Percentiles rank a stretch among this genome's conserved stretches.
These are phyloP conservation scores for Herpetotheres cachinnans DNA, from an alignment of 2,113 vertebrate species.

Conservation along the genomic window DNA sequence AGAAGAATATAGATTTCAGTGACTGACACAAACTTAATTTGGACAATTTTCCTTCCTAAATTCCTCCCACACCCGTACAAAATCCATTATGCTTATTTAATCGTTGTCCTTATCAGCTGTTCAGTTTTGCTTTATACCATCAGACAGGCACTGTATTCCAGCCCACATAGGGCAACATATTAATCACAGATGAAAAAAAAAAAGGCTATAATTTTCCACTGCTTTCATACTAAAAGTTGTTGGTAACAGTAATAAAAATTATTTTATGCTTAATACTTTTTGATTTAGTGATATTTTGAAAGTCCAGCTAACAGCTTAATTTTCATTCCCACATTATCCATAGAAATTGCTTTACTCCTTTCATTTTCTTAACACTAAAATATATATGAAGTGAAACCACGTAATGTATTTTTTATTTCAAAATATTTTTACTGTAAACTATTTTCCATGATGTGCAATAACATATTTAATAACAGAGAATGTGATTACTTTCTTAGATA, in stretches of 20 bases:
- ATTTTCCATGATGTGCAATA: background rate
- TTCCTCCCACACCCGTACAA: background rate
- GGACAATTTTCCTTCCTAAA: slow-evolving; percentile 42
- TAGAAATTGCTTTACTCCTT: slow-evolving; percentile 15
- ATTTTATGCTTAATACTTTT: slow-evolving; percentile 1
- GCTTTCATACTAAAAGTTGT: background rate
- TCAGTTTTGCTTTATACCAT: slow-evolving; percentile 11
- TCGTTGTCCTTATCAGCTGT: slow-evolving; percentile 7
- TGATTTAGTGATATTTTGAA: slow-evolving; percentile 10
- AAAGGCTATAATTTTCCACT: background rate
- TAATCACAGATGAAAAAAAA: background rate
- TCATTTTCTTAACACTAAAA: background rate
- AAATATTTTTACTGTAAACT: slow-evolving; percentile 15
- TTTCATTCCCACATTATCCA: background rate
- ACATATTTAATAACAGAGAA: background rate
- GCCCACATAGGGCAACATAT: background rate
- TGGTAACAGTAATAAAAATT: slow-evolving; percentile 12
- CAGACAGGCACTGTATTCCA: background rate
- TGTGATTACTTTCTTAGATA: background rate
- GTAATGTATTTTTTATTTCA: background rate
- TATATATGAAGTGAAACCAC: background rate
- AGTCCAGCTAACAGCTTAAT: background rate
- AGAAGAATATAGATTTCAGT: slow-evolving; percentile 7
- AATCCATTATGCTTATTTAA: slow-evolving; percentile 46
- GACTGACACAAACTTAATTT: slow-evolving; percentile 47